Base-by-base conservation (phyloP, 2,113 vertebrate genomes). In the Oncorhynchus masou region DNA sequence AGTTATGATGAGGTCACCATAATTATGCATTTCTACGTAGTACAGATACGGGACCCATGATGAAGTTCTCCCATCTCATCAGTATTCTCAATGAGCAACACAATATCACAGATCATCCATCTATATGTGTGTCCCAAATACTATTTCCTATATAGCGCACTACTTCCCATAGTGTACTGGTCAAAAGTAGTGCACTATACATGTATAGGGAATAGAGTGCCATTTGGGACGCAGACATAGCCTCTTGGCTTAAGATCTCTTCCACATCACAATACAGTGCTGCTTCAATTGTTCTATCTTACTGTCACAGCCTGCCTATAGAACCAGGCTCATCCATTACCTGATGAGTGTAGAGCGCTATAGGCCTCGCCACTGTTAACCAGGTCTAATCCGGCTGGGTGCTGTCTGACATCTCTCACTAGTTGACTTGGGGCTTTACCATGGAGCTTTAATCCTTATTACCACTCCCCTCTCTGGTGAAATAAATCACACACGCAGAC, bases 361-460 rank as follows among this genome's bases (percentile, higher is more conserved):
- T 54, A 54, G 24, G 15, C 31, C 74, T 82, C 74, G 6, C 76
- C 69, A 71, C 83, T 64, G 83, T 89, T 90, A 88, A 91, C 89
- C 85, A 85, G 79, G 68, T 68, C 81, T 87, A 85, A 86, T 88
- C 29, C 64, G 70, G 64, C 60, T 78, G 78, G 83, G 79, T 80
- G 75, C 22, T 24, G 22, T 27, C 79, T 16, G 13, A 86, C 90
- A 91, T 91, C 86, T 90, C 87, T 91, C 90, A 89, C 86, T 85
- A 89, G 89, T 88, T 65, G 81, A 87, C 87, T 91, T 75, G 85
- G 31, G 6, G 31, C 31, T 34, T 34, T 34, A 88, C 86, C 74
- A 79, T 73, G 75, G 84, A 89, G 86, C 87, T 89, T 88, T 91
- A 87, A 84, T 89, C 80, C 83, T 88, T 87, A 91, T 92, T 91